These are phyloP conservation scores for Chlorops oryzae DNA, from an alignment of 1,140 invertebrate species.

Conservation along the genomic window DNA sequence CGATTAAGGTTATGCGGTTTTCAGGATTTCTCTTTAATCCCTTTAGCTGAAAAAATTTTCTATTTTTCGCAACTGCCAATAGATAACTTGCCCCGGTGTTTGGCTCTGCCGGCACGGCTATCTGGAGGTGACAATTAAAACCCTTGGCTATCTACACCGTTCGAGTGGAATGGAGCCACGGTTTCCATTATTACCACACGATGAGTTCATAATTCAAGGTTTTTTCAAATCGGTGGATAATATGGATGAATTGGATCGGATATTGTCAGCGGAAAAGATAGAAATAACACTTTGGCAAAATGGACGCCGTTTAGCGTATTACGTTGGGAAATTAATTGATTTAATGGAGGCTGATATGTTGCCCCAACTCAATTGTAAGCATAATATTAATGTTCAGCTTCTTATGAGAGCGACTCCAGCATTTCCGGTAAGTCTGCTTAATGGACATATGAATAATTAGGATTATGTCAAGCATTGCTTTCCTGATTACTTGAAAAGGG, in stretches of 20 bases:
- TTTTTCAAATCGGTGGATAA: slow-evolving; percentile 33
- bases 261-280: slow-evolving; percentile 28
- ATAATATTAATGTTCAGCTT: slow-evolving; percentile 32
- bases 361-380: slow-evolving; percentile 28
- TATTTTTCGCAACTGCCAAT: slow-evolving; percentile 1
- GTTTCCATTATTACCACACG: slow-evolving; percentile 41
- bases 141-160: slow-evolving; percentile 41
- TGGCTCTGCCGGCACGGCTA: slow-evolving; percentile 43
- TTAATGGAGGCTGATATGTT: slow-evolving; percentile 29
- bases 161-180: slow-evolving; percentile 42
- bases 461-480: not conserved
- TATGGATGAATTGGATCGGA: slow-evolving; percentile 24
- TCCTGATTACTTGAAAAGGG: slow-evolving; percentile 15
- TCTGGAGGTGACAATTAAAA: slow-evolving; percentile 39
- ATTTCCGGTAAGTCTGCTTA: slow-evolving; percentile 25
- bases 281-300: slow-evolving; percentile 45
- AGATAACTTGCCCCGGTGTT: slow-evolving; percentile 44
- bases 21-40: not conserved
- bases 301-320: slow-evolving; percentile 37
- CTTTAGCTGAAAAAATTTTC: not conserved
- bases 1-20: too few species aligned
- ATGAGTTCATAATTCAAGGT: slow-evolving; percentile 41
- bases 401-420: slow-evolving; percentile 39
- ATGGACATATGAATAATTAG: not conserved
- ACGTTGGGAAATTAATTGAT: slow-evolving; percentile 27